Evolutionary conservation across 2,113 vertebrate species (phyloP), one percentile per base, ranked within the genome.

Genomic region (Sander lucioperca): DNA sequence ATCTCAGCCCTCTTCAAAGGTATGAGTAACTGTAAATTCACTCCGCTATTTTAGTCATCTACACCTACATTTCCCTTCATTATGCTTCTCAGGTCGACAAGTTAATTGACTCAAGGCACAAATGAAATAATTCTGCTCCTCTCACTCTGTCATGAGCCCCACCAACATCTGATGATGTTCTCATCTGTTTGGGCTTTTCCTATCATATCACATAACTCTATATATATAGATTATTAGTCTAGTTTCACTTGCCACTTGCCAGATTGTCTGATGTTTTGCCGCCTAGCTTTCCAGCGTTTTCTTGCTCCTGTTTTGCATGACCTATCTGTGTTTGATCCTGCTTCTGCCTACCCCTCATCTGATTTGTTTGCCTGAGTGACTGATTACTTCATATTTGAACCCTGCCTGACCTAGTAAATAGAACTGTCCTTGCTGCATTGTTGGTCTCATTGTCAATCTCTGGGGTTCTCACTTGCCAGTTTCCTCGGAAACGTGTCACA

Each of bases 41-140:
- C 21, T 18, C 65, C 23, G 59, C n/a, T n/a, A 5, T 43, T 74
- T 78, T 65, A 25, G 27, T 30, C 39, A 54, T 62, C 3, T 2
- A 64, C 45, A 51, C 14, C 58, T 43, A 21, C 16, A 53, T 15
- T 54, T 19, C 6, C 48, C 11, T 62, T 74, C 8, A 43, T 36
- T 14, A 16, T 11, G 36, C 39, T 51, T 80, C 77, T 15, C 9
- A 79, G 47, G 79, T 36, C 78, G 47, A 61, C 25, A 45, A 27
- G 19, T 58, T 63, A 69, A 74, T 79, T 85, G 66, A 73, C 39
- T 78, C 6, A n/a, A 54, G 15, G 19, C 23, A 47, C n/a, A 63
- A 65, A 51, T 61, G 0, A 68, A 75, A 71, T 9, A 66, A 65
- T 68, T 69, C 45, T 58, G 58, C 3, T 36, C 45, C 48, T 80